Conservation (phyloP, 1,140 invertebrate species). For the Drosophila bipectinata region DNA sequence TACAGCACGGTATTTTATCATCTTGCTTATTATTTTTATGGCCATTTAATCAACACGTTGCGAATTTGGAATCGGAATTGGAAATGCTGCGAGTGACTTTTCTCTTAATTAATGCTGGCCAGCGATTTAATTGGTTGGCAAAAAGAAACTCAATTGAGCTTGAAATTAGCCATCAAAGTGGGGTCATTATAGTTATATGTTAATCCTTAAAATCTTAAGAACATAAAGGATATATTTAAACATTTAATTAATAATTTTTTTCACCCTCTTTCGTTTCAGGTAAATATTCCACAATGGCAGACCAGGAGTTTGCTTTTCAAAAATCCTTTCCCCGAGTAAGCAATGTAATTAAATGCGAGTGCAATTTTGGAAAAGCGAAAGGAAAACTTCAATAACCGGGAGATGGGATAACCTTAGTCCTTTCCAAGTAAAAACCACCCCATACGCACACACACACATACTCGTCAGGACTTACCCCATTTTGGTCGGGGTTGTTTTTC, state of each 20-base stretch:
- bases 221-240: neutral
- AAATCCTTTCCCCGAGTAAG: slow-evolving; percentile 11
- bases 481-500: slow-evolving; percentile 76
- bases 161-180: slow-evolving; percentile 34
- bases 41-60: slow-evolving; percentile 70
- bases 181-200: neutral
- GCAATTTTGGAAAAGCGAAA: slow-evolving; percentile 40
- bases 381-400: slow-evolving; percentile 58
- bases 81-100: slow-evolving; percentile 60
- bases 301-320: slow-evolving; percentile 22
- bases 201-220: neutral
- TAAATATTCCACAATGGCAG: slow-evolving; percentile 37
- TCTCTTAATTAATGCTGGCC: slow-evolving; percentile 65
- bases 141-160: slow-evolving; percentile 51
- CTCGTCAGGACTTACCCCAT: slow-evolving; percentile 50
- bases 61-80: slow-evolving; percentile 23
- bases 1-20: slow-evolving; percentile 26
- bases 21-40: slow-evolving; percentile 57
- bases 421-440: slow-evolving; percentile 61
- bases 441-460: slow-evolving; percentile 20
- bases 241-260: neutral
- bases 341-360: slow-evolving; percentile 63
- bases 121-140: slow-evolving; percentile 55
- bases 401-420: slow-evolving; percentile 37
- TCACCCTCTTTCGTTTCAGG: slow-evolving; percentile 46